phyloP scores from a whole-genome alignment of 1,140 invertebrate genomes.

The Platorchestia sp. region DNA sequence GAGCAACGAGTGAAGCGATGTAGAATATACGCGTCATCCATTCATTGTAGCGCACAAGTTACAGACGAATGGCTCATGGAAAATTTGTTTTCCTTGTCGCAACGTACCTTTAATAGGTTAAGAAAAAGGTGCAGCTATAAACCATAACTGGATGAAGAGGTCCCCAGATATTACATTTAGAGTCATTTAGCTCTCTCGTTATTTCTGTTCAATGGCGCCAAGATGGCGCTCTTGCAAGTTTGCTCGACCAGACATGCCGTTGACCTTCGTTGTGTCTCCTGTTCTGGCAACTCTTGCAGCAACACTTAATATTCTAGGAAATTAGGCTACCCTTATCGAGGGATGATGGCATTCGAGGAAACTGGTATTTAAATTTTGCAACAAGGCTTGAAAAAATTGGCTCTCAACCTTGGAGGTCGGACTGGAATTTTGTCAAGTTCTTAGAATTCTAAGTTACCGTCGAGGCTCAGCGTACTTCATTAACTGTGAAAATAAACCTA shows the following conservation, averaged over 20 bases:
- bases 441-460: background rate
- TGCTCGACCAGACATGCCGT: background rate
- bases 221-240: background rate
- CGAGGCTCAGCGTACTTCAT: background rate
- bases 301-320: conserved; percentile 8
- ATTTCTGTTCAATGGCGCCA: background rate
- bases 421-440: background rate
- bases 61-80: background rate
- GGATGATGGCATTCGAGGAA: conserved; percentile 2
- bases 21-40: background rate
- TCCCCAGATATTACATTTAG: background rate
- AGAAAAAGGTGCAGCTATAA: too few species aligned
- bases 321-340: background rate
- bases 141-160: background rate
- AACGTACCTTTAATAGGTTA: background rate
- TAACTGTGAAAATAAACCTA: background rate
- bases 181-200: background rate
- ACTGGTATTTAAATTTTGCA: conserved; percentile 25
- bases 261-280: background rate
- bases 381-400: background rate
- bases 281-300: background rate
- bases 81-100: background rate
- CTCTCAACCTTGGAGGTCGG: background rate
- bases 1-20: background rate
- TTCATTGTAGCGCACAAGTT: background rate